Evolutionary conservation across 2,888 invertebrate genomes (phyloP), one percentile per base, ranked within the genome.

Genomic region (Oxycera nigricornis): DNA sequence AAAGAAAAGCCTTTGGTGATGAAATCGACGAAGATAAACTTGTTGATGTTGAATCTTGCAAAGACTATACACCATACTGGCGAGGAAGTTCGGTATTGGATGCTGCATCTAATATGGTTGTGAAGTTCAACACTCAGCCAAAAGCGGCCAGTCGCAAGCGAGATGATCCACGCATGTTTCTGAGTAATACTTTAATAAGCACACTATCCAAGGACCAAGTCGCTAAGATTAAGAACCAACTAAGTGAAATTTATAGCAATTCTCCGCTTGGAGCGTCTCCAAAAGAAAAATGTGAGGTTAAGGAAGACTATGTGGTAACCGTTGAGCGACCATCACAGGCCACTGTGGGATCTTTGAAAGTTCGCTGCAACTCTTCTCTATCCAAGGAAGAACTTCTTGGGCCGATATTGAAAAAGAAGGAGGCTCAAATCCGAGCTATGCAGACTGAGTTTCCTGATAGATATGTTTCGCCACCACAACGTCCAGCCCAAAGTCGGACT

Each of bases 201-300:
- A 94, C 94, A 79, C 85, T 95, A 55, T 94, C 94, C 0, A 90
- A 92, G 85, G 94, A 95, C 77, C 94, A 95, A 86, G 91, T 94
- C 0, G 91, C 90, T 79, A 91, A 92, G 28, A 86, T 95, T 52
- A 94, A 94, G 82, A 89, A 89, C 79, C 94, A 94, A 82, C 83
- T 95, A 0, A 91, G 91, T 79, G 93, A 94, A 78, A 94, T 95
- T 76, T 95, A 94, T 79, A 91, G 92, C 68, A 89, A 88, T 0
- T 75, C 80, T 0, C 79, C 76, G 61, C 79, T 76, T 62, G 73
- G 76, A 1, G 79, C 85, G 4, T 87, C 86, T 80, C 78, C 83
- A 72, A 78, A 74, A 28, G 81, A 79, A 59, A 86, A 84, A 80
- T 85, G 85, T 41, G 78, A 81, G 68, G 74, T 81, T 1, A 80